Evolutionary conservation across 1,140 invertebrate genomes (phyloP), one percentile per base, ranked within the genome.

Genomic region (Ooceraea biroi): DNA sequence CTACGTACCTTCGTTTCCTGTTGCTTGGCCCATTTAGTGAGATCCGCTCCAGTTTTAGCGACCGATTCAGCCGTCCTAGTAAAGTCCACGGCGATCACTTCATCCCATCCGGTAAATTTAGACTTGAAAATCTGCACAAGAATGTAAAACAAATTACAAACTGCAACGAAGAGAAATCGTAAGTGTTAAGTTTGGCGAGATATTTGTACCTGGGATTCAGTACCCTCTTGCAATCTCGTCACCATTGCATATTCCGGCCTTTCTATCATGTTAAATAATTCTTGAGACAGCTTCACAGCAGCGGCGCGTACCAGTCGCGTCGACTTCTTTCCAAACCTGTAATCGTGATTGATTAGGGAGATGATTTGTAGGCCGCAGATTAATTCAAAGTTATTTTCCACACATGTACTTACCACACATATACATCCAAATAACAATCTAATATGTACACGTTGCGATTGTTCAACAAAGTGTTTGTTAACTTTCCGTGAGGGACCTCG

Each of bases 1-100:
- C 11, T 69, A 57, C 48, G 27, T 88, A 95, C 96, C 95, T 98
- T 98, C 0, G 98, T 98, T 94, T 98, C 97, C 94, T 99, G 98
- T 88, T 97, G 96, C 85, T 96, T 96, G 0, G 98, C 98, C 98
- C 98, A 99, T 94, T 98, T 97, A 3, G 97, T 98, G 36, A 99
- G 95, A 95, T 99, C 98, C 8, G 98, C 99, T 14, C 99, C 99
- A 73, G 99, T 99, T 91, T 98, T 97, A 41, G 97, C 97, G 0
- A 99, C 99, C 1, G 99, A 99, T 93, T 99, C 98, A 0, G 99
- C 98, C 1, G 99, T 99, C 86, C 99, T 96, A 12, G 99, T 99
- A 92, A 99, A 99, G 95, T 99, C 99, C 5, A 99, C 99, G 1
- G 99, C 98, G 86, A 99, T 98, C 0, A 99, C 98, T 95, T 99